A percentile compares a stretch with the other conserved stretches of the same genome.
Conservation (phyloP, 2,113 vertebrate species). For the Platichthys stellatus region DNA sequence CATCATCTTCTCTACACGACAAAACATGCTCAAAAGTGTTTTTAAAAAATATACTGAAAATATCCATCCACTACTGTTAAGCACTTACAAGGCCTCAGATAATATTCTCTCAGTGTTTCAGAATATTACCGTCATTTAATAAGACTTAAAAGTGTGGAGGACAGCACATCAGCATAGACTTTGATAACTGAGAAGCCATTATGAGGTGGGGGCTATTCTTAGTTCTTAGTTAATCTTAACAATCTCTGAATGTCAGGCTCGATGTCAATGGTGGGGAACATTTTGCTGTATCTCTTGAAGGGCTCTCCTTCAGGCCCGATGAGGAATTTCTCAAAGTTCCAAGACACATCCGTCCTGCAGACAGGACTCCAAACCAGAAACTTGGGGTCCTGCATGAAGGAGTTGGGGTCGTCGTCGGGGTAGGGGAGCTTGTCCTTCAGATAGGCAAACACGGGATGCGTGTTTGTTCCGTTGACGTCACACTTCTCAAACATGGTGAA, state of each 20-base stretch:
- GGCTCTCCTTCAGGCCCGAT: constrained; percentile 95
- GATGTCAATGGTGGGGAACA: constrained; percentile 85
- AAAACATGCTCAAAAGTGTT: background rate
- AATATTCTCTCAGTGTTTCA: constrained; percentile 81
- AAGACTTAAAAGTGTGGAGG: constrained; percentile 80
- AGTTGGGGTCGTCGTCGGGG: constrained; percentile 85
- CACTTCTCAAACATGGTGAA: constrained; percentile 94
- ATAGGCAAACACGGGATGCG: constrained; percentile 94
- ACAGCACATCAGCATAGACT: constrained; percentile 45
- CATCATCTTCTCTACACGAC: background rate
- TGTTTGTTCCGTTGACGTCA: constrained; percentile 90
- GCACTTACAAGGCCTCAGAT: constrained; percentile 84
- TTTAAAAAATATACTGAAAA: constrained; percentile 20
- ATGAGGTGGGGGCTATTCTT: constrained; percentile 51
- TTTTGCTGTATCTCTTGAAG: constrained; percentile 94
- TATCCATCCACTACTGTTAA: constrained; percentile 68
- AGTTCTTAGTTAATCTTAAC: constrained; percentile 91
- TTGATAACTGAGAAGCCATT: constrained; percentile 42
- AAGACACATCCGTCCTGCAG: constrained; percentile 89
- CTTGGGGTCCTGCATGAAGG: constrained; percentile 89
- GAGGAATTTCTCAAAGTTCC: constrained; percentile 99
- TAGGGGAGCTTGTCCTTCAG: constrained; percentile 94
- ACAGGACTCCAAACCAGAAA: constrained; percentile 92
- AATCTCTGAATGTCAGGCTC: constrained; percentile 95
- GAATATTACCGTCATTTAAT: constrained; percentile 88